Evolutionary conservation across 1,140 invertebrate species (phyloP).

Genomic region (Zaprionus ornatus): DNA sequence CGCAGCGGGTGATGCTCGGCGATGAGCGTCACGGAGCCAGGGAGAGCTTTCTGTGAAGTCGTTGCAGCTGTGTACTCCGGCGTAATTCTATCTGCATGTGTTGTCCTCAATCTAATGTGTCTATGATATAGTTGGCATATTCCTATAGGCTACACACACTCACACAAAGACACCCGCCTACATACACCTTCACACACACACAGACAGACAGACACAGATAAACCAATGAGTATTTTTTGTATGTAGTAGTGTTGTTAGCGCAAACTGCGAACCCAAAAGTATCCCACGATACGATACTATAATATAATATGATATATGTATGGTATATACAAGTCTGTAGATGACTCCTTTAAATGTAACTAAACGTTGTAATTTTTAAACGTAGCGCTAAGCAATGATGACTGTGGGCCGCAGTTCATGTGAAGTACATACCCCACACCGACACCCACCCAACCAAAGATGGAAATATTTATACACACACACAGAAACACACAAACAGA

Average conservation of each 20-base stretch:
- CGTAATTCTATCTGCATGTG: slow-evolving; percentile 18
- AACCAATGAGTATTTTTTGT: slow-evolving; percentile 76
- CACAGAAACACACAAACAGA: slow-evolving; percentile 25
- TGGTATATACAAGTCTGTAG: slow-evolving; percentile 42
- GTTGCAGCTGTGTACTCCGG: slow-evolving; percentile 5
- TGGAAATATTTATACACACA: slow-evolving; percentile 20
- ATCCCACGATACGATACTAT: slow-evolving; percentile 26
- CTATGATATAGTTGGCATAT: not conserved
- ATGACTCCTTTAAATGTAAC: slow-evolving; percentile 74
- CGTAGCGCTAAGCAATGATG: slow-evolving; percentile 68
- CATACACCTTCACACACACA: slow-evolving; percentile 33
- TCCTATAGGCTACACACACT: not conserved
- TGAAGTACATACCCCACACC: slow-evolving; percentile 2
- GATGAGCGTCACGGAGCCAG: slow-evolving; percentile 80
- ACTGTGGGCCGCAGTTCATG: slow-evolving; percentile 18
- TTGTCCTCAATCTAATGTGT: slow-evolving; percentile 5
- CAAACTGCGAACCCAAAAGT: slow-evolving; percentile 36
- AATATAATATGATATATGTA: slow-evolving; percentile 19
- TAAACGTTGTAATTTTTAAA: slow-evolving; percentile 77
- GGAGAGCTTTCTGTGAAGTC: slow-evolving; percentile 82
- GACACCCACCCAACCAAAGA: slow-evolving; percentile 17
- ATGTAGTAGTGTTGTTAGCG: slow-evolving; percentile 70
- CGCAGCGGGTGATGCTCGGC: slow-evolving; percentile 82
- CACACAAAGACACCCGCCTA: slow-evolving; percentile 14
- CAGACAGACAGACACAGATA: slow-evolving; percentile 1